Evolutionary conservation across 1,140 invertebrate genomes (phyloP).

Genomic region (Temnothorax longispinosus): DNA sequence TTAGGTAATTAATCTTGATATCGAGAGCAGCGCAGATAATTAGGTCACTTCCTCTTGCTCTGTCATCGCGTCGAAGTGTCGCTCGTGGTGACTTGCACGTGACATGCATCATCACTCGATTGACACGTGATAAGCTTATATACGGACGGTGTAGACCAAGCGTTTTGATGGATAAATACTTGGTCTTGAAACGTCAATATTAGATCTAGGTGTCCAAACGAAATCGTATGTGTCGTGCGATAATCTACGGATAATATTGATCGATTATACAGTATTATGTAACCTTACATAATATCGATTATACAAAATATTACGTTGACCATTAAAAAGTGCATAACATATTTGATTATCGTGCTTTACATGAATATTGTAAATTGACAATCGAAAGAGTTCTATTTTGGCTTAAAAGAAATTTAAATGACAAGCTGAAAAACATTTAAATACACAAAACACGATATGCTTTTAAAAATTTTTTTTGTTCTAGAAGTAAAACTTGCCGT

Average conservation of each 20-base stretch:
- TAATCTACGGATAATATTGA: background rate
- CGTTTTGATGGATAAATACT: background rate
- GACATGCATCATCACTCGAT: background rate
- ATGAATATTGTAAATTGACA: background rate
- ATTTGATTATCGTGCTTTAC: background rate
- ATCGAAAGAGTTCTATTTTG: background rate
- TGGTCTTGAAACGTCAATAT: background rate
- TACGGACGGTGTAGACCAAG: background rate
- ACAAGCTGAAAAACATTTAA: background rate
- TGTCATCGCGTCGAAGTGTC: background rate
- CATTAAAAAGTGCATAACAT: background rate
- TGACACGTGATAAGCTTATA: constrained; percentile 26
- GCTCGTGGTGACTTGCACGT: constrained; percentile 8
- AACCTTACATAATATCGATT: background rate
- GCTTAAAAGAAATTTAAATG: background rate
- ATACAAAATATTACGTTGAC: background rate
- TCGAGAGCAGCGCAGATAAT: background rate
- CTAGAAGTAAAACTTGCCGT: background rate
- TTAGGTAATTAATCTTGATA: background rate
- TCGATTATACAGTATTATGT: background rate
- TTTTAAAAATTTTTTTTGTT: background rate
- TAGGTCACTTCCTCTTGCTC: background rate
- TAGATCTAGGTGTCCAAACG: background rate
- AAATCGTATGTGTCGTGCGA: background rate
- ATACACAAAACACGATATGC: background rate